Percentiles rank a stretch among this genome's conserved stretches.
phyloP scores from a whole-genome alignment of 2,797 vertebrate species.

The Holocentrus rufus region DNA sequence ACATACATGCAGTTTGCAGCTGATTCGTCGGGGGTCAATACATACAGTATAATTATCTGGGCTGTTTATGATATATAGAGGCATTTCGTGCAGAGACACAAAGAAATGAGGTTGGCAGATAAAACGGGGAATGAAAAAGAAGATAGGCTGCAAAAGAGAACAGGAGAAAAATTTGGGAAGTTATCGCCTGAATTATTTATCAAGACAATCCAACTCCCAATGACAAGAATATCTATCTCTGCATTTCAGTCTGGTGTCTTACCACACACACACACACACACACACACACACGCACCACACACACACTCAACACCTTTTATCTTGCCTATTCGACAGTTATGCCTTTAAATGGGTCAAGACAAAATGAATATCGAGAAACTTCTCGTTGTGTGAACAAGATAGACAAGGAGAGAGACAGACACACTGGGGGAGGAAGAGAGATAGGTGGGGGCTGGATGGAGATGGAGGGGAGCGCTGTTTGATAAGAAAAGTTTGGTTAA shows the following conservation, averaged over 20 bases:
- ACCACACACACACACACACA: neutral
- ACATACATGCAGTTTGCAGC: neutral
- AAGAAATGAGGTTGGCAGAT: constrained; percentile 8
- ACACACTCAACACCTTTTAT: constrained; percentile 54
- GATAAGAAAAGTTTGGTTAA: constrained; percentile 59
- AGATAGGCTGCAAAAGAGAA: constrained; percentile 28
- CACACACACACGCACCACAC: constrained; percentile 36
- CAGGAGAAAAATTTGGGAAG: constrained; percentile 36
- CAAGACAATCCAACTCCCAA: constrained; percentile 68
- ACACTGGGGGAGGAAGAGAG: constrained; percentile 36
- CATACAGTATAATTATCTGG: neutral
- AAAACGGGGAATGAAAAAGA: constrained; percentile 34
- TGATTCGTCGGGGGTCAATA: neutral
- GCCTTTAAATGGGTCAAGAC: constrained; percentile 71
- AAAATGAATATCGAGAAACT: constrained; percentile 66
- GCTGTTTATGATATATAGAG: constrained; percentile 15
- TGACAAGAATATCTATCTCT: constrained; percentile 67
- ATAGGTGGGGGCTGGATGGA: constrained; percentile 27
- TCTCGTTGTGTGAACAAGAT: constrained; percentile 56
- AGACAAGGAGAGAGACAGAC: constrained; percentile 22
- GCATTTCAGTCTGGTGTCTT: constrained; percentile 1
- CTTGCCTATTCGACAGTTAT: constrained; percentile 65
- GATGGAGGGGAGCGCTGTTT: constrained; percentile 22
- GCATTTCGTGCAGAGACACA: constrained; percentile 7
- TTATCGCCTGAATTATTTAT: constrained; percentile 78